These are phyloP conservation scores for Rachycentron canadum DNA, from an alignment of 2,797 vertebrate species.

Conservation along the genomic window DNA sequence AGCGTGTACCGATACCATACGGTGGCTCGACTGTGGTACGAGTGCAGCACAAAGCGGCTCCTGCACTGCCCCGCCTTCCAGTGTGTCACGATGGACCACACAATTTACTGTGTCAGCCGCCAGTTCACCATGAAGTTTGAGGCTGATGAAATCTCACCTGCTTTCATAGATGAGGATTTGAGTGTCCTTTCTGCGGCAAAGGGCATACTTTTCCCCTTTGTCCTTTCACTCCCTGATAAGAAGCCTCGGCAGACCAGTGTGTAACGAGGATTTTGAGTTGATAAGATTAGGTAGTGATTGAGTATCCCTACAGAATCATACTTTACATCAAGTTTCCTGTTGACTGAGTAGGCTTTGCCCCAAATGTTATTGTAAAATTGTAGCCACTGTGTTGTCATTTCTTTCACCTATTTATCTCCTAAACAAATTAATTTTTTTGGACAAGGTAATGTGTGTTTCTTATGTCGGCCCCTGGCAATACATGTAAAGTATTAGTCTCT, in stretches of 20 bases:
- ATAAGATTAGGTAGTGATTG: conserved; percentile 64
- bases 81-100: conserved; percentile 83
- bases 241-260: conserved; percentile 82
- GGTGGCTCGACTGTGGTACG: conserved; percentile 90
- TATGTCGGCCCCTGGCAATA: conserved; percentile 55
- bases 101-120: conserved; percentile 89
- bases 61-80: conserved; percentile 85
- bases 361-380: conserved; percentile 28
- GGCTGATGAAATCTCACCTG: conserved; percentile 90
- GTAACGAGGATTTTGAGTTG: conserved; percentile 77
- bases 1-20: conserved; percentile 90
- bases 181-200: conserved; percentile 84
- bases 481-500: conserved; percentile 73
- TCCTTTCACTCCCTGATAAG: conserved; percentile 87
- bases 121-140: conserved; percentile 87
- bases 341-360: conserved; percentile 28
- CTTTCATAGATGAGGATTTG: conserved; percentile 86
- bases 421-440: conserved; percentile 28
- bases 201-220: conserved; percentile 88
- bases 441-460: conserved; percentile 60
- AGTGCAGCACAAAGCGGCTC: conserved; percentile 84
- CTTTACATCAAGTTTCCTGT: conserved; percentile 52
- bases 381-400: conserved; percentile 25
- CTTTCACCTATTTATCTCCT: conserved; percentile 31
- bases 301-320: conserved; percentile 45